Conservation (phyloP, 2,888 invertebrate species). For the Xestia c-nigrum region DNA sequence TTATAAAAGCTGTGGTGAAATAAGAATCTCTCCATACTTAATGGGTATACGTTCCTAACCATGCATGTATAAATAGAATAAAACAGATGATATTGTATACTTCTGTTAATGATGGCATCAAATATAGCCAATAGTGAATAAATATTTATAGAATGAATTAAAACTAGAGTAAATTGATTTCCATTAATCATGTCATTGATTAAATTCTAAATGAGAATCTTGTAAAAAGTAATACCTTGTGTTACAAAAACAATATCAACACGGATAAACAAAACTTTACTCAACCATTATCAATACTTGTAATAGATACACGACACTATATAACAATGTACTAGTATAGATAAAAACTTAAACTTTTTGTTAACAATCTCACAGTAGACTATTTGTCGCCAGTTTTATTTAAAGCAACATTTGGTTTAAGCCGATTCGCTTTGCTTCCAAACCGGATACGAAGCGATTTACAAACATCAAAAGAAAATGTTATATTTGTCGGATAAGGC, state of each 20-base stretch:
- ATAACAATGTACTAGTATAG: neutral
- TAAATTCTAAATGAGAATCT: neutral
- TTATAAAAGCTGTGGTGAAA: neutral
- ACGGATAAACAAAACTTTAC: neutral
- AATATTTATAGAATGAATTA: neutral
- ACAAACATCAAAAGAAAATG: conserved; percentile 60
- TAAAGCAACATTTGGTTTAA: conserved; percentile 47
- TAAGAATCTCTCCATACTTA: neutral
- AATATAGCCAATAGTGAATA: neutral
- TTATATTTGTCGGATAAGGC: conserved; percentile 41
- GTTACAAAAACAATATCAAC: neutral
- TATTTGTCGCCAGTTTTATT: conserved; percentile 56
- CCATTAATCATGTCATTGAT: neutral
- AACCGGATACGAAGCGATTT: conserved; percentile 56
- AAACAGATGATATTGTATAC: neutral
- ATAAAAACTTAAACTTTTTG: conserved; percentile 56
- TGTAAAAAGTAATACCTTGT: neutral
- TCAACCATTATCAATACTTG: conserved; percentile 12
- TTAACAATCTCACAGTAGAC: conserved; percentile 23
- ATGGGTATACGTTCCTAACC: neutral
- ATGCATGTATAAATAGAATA: neutral
- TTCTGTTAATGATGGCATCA: neutral
- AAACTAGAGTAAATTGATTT: too few relatives aligned
- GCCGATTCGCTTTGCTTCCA: conserved; percentile 52
- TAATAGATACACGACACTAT: conserved; percentile 20